These are phyloP conservation scores for Ormyrus rosae DNA, from an alignment of 2,888 invertebrate genomes.

Conservation along the genomic window DNA sequence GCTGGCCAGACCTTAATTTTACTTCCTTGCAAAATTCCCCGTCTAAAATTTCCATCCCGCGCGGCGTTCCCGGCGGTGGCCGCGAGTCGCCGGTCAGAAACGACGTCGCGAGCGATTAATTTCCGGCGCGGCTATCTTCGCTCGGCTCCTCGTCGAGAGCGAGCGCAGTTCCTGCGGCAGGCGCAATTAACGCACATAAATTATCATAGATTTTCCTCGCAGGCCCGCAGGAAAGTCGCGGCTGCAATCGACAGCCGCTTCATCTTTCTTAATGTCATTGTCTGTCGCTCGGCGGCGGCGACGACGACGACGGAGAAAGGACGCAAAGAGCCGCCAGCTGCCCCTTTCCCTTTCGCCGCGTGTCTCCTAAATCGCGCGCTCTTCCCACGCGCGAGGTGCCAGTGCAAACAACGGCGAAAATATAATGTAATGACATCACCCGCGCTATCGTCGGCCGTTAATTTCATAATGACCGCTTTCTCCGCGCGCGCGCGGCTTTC, in stretches of 20 bases:
- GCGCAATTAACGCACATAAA: neutral
- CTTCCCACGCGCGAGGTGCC: slow-evolving; percentile 37
- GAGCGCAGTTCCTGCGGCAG: neutral
- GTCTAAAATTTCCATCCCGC: slow-evolving; percentile 1
- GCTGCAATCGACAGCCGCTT: slow-evolving; percentile 29
- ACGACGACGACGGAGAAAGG: slow-evolving; percentile 31
- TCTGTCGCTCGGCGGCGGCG: neutral
- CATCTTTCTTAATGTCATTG: slow-evolving; percentile 30
- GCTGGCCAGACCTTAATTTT: no score
- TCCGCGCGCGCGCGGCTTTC: slow-evolving; percentile 61
- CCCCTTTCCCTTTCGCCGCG: slow-evolving; percentile 17
- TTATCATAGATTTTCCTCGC: neutral
- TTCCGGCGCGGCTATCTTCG: no score
- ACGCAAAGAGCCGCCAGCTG: neutral
- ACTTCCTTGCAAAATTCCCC: no score
- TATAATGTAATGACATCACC: slow-evolving; percentile 61
- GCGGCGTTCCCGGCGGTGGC: neutral
- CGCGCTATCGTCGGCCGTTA: slow-evolving; percentile 61
- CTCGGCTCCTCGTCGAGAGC: no score
- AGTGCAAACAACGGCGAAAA: slow-evolving; percentile 27
- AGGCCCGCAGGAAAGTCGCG: neutral
- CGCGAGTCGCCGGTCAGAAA: no score
- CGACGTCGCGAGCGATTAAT: no score
- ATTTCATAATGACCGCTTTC: slow-evolving; percentile 71
- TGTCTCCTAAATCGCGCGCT: neutral